Conservation (phyloP, 2,113 vertebrate species). For the Proteles cristata region DNA sequence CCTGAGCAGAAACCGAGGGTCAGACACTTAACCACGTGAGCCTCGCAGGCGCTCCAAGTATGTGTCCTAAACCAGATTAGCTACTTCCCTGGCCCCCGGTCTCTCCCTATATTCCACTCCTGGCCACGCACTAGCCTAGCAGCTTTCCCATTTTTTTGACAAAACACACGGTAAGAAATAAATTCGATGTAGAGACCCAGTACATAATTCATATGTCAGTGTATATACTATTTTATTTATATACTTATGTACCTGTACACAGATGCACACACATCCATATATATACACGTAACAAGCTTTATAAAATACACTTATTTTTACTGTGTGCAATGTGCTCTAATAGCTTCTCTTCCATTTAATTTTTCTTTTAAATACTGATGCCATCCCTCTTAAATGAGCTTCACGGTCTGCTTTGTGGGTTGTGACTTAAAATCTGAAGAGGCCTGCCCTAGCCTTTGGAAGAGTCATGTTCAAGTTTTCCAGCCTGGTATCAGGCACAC, state of each 20-base stretch:
- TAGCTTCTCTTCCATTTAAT: not conserved
- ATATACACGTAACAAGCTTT: not conserved
- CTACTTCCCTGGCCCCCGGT: too few species aligned
- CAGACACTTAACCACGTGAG: too few species aligned
- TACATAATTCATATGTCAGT: not conserved
- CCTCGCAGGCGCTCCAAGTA: too few species aligned
- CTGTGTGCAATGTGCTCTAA: not conserved
- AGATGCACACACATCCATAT: not conserved
- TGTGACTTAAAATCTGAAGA: not conserved
- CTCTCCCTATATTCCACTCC: not conserved
- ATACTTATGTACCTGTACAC: too few species aligned
- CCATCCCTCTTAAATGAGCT: not conserved
- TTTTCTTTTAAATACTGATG: not conserved
- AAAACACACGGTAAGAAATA: not conserved
- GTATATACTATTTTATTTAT: not conserved
- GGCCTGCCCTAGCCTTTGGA: not conserved
- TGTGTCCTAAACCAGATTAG: accelerated
- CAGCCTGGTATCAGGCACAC: accelerated
- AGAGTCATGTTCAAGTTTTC: not conserved
- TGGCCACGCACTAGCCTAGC: not conserved
- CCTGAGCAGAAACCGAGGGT: too few species aligned
- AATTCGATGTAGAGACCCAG: not conserved
- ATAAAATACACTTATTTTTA: not conserved
- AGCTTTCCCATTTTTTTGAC: not conserved
- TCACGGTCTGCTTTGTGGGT: not conserved